phyloP scores from a whole-genome alignment of 1,140 invertebrate species.

The Carposina sasakii region DNA sequence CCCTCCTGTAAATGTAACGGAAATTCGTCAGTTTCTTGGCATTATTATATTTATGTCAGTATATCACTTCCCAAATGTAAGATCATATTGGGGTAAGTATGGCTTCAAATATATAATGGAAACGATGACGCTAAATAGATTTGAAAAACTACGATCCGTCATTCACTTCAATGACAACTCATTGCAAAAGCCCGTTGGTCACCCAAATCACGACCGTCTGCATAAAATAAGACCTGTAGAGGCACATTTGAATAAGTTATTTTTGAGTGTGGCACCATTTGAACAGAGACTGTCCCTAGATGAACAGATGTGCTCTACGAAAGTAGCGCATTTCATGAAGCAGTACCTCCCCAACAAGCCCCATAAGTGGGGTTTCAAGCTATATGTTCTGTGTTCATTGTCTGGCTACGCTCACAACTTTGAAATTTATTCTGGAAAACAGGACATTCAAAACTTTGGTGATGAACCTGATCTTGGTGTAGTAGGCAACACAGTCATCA shows the following conservation, averaged over 20 bases:
- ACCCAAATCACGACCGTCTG: constrained; percentile 37
- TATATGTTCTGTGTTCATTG: constrained; percentile 1
- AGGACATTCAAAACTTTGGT: not conserved
- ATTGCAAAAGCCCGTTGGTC: constrained; percentile 16
- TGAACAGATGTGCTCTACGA: constrained; percentile 1
- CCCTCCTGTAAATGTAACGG: constrained; percentile 13
- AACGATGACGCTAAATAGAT: constrained; percentile 24
- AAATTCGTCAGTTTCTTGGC: constrained; percentile 29
- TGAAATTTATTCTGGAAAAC: constrained; percentile 1
- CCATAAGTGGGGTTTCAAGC: constrained; percentile 1
- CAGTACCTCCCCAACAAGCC: not conserved
- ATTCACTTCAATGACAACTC: constrained; percentile 29
- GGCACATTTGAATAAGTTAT: too few relatives aligned
- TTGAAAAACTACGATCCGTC: constrained; percentile 21
- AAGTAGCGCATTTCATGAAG: not conserved
- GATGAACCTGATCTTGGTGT: constrained; percentile 9
- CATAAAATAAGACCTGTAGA: constrained; percentile 47
- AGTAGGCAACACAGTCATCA: constrained; percentile 7
- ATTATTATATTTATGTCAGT: too few relatives aligned
- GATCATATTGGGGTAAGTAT: constrained; percentile 28
- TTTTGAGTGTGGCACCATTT: too few relatives aligned
- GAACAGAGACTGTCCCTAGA: not conserved
- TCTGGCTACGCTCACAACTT: constrained; percentile 9
- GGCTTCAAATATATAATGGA: constrained; percentile 13
- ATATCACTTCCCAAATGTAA: constrained; percentile 30